These are phyloP conservation scores for Taenaris catops DNA, from an alignment of 2,888 invertebrate genomes.

Conservation along the genomic window DNA sequence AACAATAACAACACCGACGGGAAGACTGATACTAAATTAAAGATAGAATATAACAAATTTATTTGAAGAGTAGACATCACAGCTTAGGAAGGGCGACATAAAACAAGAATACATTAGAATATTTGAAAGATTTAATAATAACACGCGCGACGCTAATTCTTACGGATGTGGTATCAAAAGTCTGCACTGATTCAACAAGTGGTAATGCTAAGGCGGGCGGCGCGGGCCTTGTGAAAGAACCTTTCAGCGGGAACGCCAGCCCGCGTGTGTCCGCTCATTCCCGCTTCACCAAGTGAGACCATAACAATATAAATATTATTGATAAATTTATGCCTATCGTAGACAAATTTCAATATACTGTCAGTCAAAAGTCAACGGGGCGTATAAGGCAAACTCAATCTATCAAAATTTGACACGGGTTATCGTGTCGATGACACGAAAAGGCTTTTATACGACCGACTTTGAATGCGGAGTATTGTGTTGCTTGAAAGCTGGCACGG, in stretches of 20 bases:
- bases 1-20: slow-evolving; percentile 60
- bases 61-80: slow-evolving; percentile 62
- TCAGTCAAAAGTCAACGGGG: slow-evolving; percentile 46
- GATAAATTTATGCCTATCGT: too few relatives aligned
- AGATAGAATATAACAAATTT: slow-evolving; percentile 23
- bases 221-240: slow-evolving; percentile 46
- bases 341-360: slow-evolving; percentile 25
- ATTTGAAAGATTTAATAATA: slow-evolving; percentile 1
- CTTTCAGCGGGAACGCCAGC: slow-evolving; percentile 70
- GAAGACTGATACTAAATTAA: slow-evolving; percentile 46
- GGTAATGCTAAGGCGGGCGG: slow-evolving; percentile 56
- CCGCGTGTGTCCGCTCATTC: slow-evolving; percentile 61
- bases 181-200: slow-evolving; percentile 69
- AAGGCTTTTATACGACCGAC: slow-evolving; percentile 50
- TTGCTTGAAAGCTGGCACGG: too few relatives aligned
- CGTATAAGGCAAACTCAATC: slow-evolving; percentile 51
- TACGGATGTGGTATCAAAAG: slow-evolving; percentile 45
- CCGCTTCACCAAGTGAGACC: slow-evolving; percentile 25
- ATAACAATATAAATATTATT: too few relatives aligned
- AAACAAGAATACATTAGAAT: slow-evolving; percentile 21
- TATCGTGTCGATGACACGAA: slow-evolving; percentile 55
- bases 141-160: slow-evolving; percentile 49
- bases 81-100: slow-evolving; percentile 32
- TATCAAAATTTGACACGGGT: slow-evolving; percentile 71
- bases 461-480: slow-evolving; percentile 6